Evolutionary conservation across 2,888 invertebrate species (phyloP).

Genomic region (Tricholauxania praeusta): DNA sequence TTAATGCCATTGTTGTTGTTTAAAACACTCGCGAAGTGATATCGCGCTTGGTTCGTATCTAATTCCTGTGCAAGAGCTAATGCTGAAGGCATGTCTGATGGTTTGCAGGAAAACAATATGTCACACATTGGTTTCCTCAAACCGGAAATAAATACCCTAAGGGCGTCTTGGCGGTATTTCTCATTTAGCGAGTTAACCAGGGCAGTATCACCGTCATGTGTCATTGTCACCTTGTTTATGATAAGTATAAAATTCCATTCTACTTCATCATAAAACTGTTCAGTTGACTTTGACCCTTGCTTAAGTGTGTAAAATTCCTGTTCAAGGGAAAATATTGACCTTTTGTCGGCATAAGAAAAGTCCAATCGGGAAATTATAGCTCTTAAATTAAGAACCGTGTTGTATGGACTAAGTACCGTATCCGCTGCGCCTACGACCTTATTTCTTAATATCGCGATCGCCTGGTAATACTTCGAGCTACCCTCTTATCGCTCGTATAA

Average conservation of each 20-base stretch:
- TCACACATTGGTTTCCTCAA: background rate
- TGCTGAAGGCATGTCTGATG: background rate
- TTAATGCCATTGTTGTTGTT: background rate
- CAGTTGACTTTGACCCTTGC: background rate
- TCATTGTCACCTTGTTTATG: background rate
- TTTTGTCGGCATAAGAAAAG: background rate
- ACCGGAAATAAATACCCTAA: background rate
- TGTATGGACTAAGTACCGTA: background rate
- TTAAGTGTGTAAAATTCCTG: background rate
- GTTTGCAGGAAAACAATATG: background rate
- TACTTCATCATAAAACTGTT: background rate
- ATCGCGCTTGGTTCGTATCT: background rate
- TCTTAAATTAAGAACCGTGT: background rate
- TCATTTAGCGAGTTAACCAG: background rate
- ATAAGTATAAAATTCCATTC: background rate
- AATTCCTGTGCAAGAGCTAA: background rate
- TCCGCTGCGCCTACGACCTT: constrained; percentile 1
- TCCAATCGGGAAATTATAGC: background rate
- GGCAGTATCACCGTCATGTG: background rate
- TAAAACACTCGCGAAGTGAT: background rate
- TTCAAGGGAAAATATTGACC: background rate
- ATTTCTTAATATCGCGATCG: background rate
- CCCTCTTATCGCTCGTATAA: constrained; percentile 12
- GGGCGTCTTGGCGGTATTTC: background rate
- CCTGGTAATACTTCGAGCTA: background rate